Base-by-base conservation (phyloP, 2,113 vertebrate species). In the Hirundichthys speculiger region DNA sequence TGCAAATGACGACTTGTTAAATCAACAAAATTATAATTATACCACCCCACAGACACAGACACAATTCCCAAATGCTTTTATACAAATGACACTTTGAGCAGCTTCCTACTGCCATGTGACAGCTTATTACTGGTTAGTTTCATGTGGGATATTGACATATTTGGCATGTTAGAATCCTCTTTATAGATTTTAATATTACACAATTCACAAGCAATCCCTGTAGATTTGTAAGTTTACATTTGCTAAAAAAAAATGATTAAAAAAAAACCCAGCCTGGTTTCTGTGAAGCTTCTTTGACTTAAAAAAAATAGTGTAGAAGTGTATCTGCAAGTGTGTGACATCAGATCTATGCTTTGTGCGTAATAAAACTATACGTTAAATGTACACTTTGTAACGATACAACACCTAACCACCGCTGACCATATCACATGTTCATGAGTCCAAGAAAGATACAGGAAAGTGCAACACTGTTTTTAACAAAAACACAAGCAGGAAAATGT, bases 1-100 rank as follows among this genome's bases (percentile, higher is more conserved):
- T 72, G 68, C 40, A 62, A 69, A 73, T 58, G 52, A 79, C 48
- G 68, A 61, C 43, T 73, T 69, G 51, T 52, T 66, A 40, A 69
- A 69, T 59, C 40, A 69, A 75, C 75, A 46, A 75, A 64, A 69
- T 40, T 18, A 41, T 64, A 54, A 69, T 72, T 60, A 71, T 18
- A 70, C 19, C 27, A 20, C 13, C 27, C 25, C 18, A 63, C 16
- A 46, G 41, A 51, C 41, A 27, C 20, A 52, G 22, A 25, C 18
- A 21, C 12, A 13, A 49, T 24, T 49, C 9, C 13, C 47, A 34
- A 34, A 34, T 1, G 3, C 2, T 34, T 2, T 5, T 22, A 48
- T 38, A 42, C 52, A 42, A 51, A 38, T 53, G 3, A 49, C 15
- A 16, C 19, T n/a, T 45, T 47, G 13, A 47, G 50, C 47, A 14